Conservation (phyloP, 92 coral and sea anemone species). For the Epizoanthus fatuus region DNA sequence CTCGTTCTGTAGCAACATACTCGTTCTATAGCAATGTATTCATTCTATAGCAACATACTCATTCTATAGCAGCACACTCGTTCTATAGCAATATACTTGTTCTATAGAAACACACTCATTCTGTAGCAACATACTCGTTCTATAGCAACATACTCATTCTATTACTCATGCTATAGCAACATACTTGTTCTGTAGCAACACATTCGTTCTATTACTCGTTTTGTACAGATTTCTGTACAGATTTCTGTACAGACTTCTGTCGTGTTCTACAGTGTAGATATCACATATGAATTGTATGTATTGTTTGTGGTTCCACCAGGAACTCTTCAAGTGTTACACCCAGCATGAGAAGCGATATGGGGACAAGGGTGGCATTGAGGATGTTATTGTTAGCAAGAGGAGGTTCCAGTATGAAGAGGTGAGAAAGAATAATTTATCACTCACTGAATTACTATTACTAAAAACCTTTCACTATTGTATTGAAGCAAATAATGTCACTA, state of each 20-base stretch:
- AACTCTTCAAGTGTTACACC: conserved; percentile 94
- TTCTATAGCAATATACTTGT: no score
- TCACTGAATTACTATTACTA: not conserved
- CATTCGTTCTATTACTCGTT: no score
- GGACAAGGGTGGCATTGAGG: conserved; percentile 98
- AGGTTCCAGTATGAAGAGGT: conserved; percentile 99
- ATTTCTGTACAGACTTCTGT: not conserved
- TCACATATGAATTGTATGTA: not conserved
- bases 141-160: no score
- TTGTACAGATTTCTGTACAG: no score
- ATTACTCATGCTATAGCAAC: no score
- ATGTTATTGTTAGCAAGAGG: conserved; percentile 97
- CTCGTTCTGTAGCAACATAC: no score
- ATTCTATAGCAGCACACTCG: no score
- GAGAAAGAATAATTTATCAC: not conserved
- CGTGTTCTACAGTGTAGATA: not conserved
- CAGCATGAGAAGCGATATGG: conserved; percentile 99
- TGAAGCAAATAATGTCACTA: no score
- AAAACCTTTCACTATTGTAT: not conserved
- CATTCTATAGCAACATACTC: not conserved
- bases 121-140: no score
- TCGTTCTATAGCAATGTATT: no score
- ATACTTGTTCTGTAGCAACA: no score
- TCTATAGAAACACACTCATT: not conserved
- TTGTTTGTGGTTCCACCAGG: conserved; percentile 52